phyloP scores from a whole-genome alignment of 2,888 invertebrate species.

The Apocheima hispidaria region DNA sequence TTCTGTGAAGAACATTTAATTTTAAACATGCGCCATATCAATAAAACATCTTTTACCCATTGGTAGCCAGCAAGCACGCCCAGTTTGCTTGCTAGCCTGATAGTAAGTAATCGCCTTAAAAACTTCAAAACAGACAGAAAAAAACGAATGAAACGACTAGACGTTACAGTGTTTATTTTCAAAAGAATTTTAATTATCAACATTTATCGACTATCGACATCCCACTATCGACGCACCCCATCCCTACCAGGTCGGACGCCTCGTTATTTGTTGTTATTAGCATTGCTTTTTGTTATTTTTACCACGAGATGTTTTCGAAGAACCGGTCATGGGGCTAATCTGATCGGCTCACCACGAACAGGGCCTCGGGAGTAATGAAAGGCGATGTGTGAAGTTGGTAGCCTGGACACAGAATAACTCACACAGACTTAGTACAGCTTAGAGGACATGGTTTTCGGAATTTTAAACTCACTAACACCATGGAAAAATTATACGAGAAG shows the following conservation, averaged over 20 bases:
- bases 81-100: too few relatives aligned
- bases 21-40: too few relatives aligned
- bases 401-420: not conserved
- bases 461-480: too few relatives aligned
- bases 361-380: slow-evolving; percentile 44
- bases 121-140: too few relatives aligned
- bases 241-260: slow-evolving; percentile 65
- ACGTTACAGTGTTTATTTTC: not conserved
- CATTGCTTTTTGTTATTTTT: slow-evolving; percentile 75
- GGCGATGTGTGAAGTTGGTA: slow-evolving; percentile 34
- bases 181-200: not conserved
- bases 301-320: slow-evolving; percentile 76
- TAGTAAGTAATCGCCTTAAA: too few relatives aligned
- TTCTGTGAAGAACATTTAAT: too few relatives aligned
- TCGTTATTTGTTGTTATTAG: slow-evolving; percentile 87
- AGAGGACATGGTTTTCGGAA: too few relatives aligned
- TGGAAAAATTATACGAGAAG: too few relatives aligned
- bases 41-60: too few relatives aligned
- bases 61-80: too few relatives aligned
- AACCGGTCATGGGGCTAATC: slow-evolving; percentile 80
- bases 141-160: too few relatives aligned
- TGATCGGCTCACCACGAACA: slow-evolving; percentile 81
- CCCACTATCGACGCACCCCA: slow-evolving; percentile 55
- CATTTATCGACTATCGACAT: slow-evolving; percentile 5
- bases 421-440: not conserved